A percentile compares a stretch with the other conserved stretches of the same genome.
Evolutionary conservation across 2,797 vertebrate genomes (phyloP).

Genomic region (Clarias pachynema): DNA sequence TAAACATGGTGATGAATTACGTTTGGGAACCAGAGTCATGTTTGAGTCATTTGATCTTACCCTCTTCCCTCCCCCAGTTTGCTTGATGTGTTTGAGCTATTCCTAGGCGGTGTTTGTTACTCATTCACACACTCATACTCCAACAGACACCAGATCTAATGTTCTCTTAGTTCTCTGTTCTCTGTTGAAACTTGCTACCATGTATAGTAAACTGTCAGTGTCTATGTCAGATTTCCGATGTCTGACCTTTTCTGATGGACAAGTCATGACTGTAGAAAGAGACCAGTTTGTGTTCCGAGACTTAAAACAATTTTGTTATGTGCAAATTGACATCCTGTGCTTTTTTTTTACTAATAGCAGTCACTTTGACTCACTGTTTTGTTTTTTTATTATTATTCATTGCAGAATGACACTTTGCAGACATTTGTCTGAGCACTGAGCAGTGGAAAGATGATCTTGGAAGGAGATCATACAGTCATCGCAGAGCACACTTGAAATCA

Average conservation of each 20-base stretch:
- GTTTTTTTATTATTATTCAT: slow-evolving; percentile 2
- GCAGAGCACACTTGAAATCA: background rate
- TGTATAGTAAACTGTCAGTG: background rate
- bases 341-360: background rate
- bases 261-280: background rate
- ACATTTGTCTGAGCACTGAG: background rate
- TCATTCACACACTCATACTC: slow-evolving; percentile 23
- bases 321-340: background rate
- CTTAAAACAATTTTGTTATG: background rate
- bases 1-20: slow-evolving; percentile 62
- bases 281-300: background rate
- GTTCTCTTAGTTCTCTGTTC: background rate
- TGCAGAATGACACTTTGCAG: slow-evolving; percentile 16
- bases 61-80: slow-evolving; percentile 12
- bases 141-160: background rate
- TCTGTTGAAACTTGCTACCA: slow-evolving; percentile 51
- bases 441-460: slow-evolving; percentile 25
- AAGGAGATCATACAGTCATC: slow-evolving; percentile 4
- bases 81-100: slow-evolving; percentile 32
- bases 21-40: slow-evolving; percentile 54
- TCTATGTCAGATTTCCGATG: slow-evolving; percentile 3
- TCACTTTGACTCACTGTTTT: background rate
- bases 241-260: slow-evolving; percentile 46
- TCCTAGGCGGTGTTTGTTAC: slow-evolving; percentile 19
- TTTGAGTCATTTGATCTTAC: slow-evolving; percentile 42